Evolutionary conservation across 1,140 invertebrate species (phyloP), one percentile per base, ranked within the genome.

Genomic region (Lineus longissimus): DNA sequence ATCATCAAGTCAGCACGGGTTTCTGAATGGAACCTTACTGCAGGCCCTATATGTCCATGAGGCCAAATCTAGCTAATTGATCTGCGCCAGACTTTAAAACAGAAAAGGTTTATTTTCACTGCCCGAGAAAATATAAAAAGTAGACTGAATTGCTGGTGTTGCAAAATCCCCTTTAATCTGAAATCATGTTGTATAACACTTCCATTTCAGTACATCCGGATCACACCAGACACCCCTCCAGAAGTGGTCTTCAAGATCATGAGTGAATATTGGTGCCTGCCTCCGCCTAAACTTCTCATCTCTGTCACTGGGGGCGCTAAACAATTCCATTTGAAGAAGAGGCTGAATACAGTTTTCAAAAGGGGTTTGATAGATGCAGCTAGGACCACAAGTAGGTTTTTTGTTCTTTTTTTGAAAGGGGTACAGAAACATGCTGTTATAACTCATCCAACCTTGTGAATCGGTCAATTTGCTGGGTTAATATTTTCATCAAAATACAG

Each of bases 251-350:
- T 76, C 61, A 64, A 74, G 9, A 59, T 82, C 17, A 62, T 82
- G 63, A 71, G 71, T 33, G 70, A 80, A 40, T 71, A 76, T 54
- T 82, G 79, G 81, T 59, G 68, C 11, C 41, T 77, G 25, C 66
- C 70, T 7, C 43, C 69, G 7, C 81, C 81, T 6, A 76, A 78
- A 41, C 66, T 83, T 1, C 69, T 82, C 0, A 77, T 83, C 23
- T 81, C 80, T n/a, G 75, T 83, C 19, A 80, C 79, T 31, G 82
- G 81, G 19, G 81, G 81, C 7, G 81, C 81, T 15, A 73, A 81
- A 55, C 71, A 74, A 27, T 81, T 82, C 65, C 68, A 76, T 19
- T 58, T 82, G 51, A 75, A 73, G 47, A 58, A 56, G 7, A 73
- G 74, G 59, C 71, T 79, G 54, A 76, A 73, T 33, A 65, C 72